A percentile compares a stretch with the other conserved stretches of the same genome.
phyloP scores from a whole-genome alignment of 2,113 vertebrate genomes.

The Struthidea cinerea region DNA sequence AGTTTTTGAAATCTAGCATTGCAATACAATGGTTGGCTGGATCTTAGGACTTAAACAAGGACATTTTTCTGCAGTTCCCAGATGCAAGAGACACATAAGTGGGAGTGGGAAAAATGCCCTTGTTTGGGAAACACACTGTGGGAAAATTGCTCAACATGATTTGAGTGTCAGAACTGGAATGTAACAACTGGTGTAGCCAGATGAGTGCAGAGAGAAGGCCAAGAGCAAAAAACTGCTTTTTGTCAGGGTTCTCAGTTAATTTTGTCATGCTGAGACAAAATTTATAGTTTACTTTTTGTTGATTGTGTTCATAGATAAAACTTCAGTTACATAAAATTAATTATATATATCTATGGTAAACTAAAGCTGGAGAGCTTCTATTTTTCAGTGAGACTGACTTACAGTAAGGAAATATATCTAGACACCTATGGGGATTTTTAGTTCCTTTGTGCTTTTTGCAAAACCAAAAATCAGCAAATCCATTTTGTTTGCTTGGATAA shows the following conservation, averaged over 20 bases:
- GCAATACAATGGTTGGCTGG: neutral
- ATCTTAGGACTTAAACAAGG: neutral
- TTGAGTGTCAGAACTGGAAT: slow-evolving; percentile 6
- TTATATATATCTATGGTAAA: neutral
- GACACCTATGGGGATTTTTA: neutral
- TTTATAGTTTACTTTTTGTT: neutral
- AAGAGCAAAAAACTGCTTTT: neutral
- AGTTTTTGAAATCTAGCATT: neutral
- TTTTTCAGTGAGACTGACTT: neutral
- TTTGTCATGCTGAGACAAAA: neutral
- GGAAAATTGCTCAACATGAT: slow-evolving; percentile 24
- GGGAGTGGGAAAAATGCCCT: slow-evolving; percentile 23
- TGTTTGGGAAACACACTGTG: slow-evolving; percentile 32
- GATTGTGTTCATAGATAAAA: neutral
- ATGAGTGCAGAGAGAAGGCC: neutral
- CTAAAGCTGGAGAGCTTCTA: neutral
- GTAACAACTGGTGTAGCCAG: neutral
- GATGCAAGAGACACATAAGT: neutral
- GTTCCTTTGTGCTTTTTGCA: neutral
- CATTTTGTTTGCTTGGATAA: neutral
- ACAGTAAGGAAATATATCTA: neutral
- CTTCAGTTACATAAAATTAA: neutral
- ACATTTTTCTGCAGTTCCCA: neutral
- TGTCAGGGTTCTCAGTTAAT: neutral
- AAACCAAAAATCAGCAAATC: neutral